phyloP scores from a whole-genome alignment of 2,113 vertebrate species.

The Octodon degus region DNA sequence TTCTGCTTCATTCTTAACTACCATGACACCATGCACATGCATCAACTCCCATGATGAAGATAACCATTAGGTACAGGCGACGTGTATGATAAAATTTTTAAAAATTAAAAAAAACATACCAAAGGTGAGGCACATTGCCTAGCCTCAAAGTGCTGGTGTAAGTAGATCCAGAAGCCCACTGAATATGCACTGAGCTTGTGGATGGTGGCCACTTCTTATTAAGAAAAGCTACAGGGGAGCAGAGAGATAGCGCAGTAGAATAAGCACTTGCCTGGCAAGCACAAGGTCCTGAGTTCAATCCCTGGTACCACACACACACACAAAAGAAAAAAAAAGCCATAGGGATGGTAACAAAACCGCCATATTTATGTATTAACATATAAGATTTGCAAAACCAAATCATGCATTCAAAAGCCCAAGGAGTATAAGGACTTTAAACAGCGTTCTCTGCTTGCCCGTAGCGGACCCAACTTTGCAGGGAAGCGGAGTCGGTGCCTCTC shows the following conservation, averaged over 20 bases:
- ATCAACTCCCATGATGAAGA: not conserved
- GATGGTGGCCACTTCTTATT: not conserved
- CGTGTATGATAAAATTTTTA: not conserved
- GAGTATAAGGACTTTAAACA: not conserved
- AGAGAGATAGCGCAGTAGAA: too few relatives aligned
- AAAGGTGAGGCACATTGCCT: constrained; percentile 36
- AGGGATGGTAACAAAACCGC: not conserved
- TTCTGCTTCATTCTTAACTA: constrained; percentile 75
- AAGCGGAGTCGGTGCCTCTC: not conserved
- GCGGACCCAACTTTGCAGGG: not conserved
- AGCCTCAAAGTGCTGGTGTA: not conserved
- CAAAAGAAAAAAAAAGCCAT: too few relatives aligned
- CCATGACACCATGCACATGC: not conserved
- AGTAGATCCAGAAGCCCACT: not conserved
- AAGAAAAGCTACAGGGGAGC: not conserved
- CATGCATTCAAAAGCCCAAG: not conserved
- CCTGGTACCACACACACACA: too few relatives aligned
- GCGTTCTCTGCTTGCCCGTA: not conserved
- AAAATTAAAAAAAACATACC: not conserved
- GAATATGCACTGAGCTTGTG: too few relatives aligned
- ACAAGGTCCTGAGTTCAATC: too few relatives aligned
- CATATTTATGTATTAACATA: constrained; percentile 16
- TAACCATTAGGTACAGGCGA: not conserved
- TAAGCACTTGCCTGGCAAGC: too few relatives aligned
- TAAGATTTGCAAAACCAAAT: constrained; percentile 6